phyloP scores from a whole-genome alignment of 2,888 invertebrate species.

The Matsumyia berberina region DNA sequence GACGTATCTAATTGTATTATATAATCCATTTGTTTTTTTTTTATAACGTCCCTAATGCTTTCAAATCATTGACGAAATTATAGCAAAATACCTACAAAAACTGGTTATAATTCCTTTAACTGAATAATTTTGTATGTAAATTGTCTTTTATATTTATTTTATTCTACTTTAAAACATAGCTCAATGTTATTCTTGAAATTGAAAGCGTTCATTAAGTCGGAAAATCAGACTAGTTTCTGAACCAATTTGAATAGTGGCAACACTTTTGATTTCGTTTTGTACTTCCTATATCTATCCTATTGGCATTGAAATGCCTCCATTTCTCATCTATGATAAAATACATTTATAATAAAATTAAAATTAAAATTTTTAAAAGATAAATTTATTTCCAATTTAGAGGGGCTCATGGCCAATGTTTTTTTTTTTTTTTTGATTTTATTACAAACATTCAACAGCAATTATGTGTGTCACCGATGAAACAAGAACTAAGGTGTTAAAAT shows the following conservation, averaged over 20 bases:
- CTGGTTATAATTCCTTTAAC: slow-evolving; percentile 16
- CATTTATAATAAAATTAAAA: slow-evolving; percentile 11
- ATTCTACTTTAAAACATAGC: slow-evolving; percentile 15
- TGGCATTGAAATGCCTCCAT: slow-evolving; percentile 47
- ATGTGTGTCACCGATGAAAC: background rate
- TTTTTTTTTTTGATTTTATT: slow-evolving; percentile 12
- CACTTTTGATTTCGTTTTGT: slow-evolving; percentile 24
- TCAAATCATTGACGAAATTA: slow-evolving; percentile 26
- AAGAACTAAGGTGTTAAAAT: background rate
- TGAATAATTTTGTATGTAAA: slow-evolving; percentile 45
- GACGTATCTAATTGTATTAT: slow-evolving; percentile 10
- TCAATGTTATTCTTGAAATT: slow-evolving; percentile 37
- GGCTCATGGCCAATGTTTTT: slow-evolving; percentile 35
- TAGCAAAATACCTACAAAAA: slow-evolving; percentile 19
- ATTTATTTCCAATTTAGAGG: slow-evolving; percentile 29
- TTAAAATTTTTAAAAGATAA: slow-evolving; percentile 29
- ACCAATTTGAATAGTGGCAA: slow-evolving; percentile 46
- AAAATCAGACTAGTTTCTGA: slow-evolving; percentile 52
- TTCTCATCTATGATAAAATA: slow-evolving; percentile 21
- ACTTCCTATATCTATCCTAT: slow-evolving; percentile 51
- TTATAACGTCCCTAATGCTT: slow-evolving; percentile 18
- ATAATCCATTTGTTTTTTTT: slow-evolving; percentile 8
- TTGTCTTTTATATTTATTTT: slow-evolving; percentile 34
- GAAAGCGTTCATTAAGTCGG: slow-evolving; percentile 24
- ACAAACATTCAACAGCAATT: slow-evolving; percentile 9